Conservation (phyloP, 1,140 invertebrate genomes). For the Drosophila serrata region DNA sequence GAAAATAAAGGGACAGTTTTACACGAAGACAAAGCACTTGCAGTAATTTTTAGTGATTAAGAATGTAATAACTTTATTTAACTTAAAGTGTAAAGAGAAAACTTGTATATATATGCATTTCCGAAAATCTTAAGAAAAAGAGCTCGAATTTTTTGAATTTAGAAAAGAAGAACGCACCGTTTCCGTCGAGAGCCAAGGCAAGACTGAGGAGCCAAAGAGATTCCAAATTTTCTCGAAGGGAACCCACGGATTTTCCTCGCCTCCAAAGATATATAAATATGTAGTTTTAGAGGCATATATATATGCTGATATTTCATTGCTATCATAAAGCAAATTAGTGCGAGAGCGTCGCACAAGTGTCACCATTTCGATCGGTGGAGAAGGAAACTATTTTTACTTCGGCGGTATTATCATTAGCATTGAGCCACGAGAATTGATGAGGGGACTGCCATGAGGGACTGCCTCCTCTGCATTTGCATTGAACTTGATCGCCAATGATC, state of each 20-base stretch:
- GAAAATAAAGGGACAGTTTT: conserved; percentile 15
- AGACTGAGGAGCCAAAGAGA: conserved; percentile 61
- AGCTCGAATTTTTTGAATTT: conserved; percentile 9
- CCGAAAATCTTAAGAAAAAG: not conserved
- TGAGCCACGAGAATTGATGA: conserved; percentile 41
- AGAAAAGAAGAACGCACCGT: conserved; percentile 62
- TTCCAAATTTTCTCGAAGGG: conserved; percentile 56
- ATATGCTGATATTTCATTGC: conserved; percentile 69
- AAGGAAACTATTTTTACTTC: conserved; percentile 36
- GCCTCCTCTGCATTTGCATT: conserved; percentile 35
- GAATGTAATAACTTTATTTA: not conserved
- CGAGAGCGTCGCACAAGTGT: conserved; percentile 67
- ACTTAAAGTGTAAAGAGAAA: not conserved
- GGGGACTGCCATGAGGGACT: not conserved
- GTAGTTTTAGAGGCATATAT: conserved; percentile 21
- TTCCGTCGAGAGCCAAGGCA: conserved; percentile 65
- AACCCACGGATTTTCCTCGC: conserved; percentile 49
- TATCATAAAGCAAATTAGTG: conserved; percentile 79
- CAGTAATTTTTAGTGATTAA: conserved; percentile 5
- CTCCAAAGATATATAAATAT: conserved; percentile 65
- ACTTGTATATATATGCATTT: conserved; percentile 17
- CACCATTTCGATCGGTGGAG: conserved; percentile 26
- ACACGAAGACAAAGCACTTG: conserved; percentile 10
- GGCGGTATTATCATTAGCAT: conserved; percentile 44
- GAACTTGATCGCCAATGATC: conserved; percentile 64